Percentiles rank a stretch among this genome's conserved stretches.
These are phyloP conservation scores for Epinephelus coioides DNA, from an alignment of 2,797 vertebrate species.

Conservation along the genomic window DNA sequence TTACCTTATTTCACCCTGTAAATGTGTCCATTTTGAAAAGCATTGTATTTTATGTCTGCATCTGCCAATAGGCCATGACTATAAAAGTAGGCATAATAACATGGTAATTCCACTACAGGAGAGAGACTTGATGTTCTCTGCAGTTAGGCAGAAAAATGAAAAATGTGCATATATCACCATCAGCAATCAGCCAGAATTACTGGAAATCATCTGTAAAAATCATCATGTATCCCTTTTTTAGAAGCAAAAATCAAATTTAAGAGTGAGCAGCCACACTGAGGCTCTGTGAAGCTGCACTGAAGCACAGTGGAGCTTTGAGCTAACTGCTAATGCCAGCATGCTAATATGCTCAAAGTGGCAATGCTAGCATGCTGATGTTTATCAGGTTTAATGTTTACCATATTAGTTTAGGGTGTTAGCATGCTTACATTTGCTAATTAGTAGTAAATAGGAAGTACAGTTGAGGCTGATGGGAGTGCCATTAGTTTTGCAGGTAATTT, in stretches of 20 bases:
- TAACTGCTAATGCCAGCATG: not conserved
- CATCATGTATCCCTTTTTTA: too few species aligned
- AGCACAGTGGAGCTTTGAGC: not conserved
- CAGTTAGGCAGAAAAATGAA: too few species aligned
- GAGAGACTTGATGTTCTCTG: too few species aligned
- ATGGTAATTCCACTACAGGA: too few species aligned
- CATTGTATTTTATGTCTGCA: too few species aligned
- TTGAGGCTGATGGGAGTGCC: not conserved
- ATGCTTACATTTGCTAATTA: conserved; percentile 15
- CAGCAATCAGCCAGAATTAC: too few species aligned
- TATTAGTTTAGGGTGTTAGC: not conserved
- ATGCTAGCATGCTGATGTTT: conserved; percentile 15
- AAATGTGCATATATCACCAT: too few species aligned
- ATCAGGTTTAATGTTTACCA: conserved; percentile 11
- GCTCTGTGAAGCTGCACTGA: not conserved
- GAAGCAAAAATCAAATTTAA: not conserved
- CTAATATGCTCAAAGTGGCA: not conserved
- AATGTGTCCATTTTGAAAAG: too few species aligned
- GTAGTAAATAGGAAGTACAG: not conserved
- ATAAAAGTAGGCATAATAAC: too few species aligned
- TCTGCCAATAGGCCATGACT: too few species aligned
- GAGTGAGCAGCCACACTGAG: not conserved
- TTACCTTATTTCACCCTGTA: too few species aligned
- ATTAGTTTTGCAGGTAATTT: not conserved
- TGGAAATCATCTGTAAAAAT: too few species aligned